Conservation (phyloP, 2,797 vertebrate species). For the Natrix natrix region DNA sequence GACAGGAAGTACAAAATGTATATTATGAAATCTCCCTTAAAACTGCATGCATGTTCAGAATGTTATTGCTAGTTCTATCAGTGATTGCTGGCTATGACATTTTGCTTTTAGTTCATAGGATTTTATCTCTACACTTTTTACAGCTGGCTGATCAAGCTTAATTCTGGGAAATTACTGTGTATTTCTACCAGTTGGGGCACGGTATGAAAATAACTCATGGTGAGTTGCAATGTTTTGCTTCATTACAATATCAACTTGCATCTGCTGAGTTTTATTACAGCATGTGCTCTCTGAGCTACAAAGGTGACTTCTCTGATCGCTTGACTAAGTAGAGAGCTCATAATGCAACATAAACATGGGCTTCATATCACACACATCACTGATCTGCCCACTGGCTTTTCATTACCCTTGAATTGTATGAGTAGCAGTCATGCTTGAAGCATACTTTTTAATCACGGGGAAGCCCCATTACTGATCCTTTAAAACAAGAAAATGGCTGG, state of each 20-base stretch:
- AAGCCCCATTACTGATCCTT: rapidly evolving
- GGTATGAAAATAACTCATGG: neutral
- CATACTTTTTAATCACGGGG: neutral
- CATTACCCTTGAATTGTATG: neutral
- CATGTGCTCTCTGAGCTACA: neutral
- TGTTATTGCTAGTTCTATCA: neutral
- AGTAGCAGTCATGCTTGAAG: neutral
- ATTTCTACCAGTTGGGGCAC: neutral
- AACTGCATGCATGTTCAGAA: neutral
- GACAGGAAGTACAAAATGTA: neutral
- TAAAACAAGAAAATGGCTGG: neutral
- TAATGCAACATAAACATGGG: neutral
- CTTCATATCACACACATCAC: neutral
- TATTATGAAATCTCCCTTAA: neutral
- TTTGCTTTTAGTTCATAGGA: neutral
- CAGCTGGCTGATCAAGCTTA: conserved; percentile 10
- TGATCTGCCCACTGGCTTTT: conserved; percentile 26
- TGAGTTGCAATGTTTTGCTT: neutral
- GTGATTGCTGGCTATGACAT: neutral
- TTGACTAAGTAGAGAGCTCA: neutral
- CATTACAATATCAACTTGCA: neutral
- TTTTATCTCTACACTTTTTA: neutral
- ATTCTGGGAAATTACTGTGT: conserved; percentile 1
- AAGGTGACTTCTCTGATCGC: conserved; percentile 19
- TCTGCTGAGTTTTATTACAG: conserved; percentile 1